phyloP scores from a whole-genome alignment of 53 echinoderm and acorn worm species.

The Actinopyga echinites region DNA sequence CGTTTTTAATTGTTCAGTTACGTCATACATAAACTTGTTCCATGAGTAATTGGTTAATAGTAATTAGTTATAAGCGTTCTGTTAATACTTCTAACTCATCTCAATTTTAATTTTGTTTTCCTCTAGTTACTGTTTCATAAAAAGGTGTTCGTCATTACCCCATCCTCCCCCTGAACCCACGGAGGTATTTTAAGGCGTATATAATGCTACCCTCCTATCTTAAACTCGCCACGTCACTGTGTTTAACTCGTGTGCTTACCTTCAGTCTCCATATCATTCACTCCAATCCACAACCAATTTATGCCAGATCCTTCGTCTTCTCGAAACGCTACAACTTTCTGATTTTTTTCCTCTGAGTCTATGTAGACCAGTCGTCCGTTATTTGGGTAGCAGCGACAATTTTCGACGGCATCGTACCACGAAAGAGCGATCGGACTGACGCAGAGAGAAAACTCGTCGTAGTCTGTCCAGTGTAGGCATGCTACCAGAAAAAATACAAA shows the following conservation, averaged over 20 bases:
- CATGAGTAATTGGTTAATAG: too few species aligned
- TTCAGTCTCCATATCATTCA: background rate
- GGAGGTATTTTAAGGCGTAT: background rate
- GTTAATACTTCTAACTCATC: too few species aligned
- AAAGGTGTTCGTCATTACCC: background rate
- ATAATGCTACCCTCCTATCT: background rate
- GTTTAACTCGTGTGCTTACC: background rate
- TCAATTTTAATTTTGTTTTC: too few species aligned
- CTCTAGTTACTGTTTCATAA: background rate
- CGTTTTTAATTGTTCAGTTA: too few species aligned
- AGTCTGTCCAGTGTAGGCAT: background rate
- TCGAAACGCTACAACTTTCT: background rate
- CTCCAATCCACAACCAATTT: background rate
- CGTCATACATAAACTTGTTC: too few species aligned
- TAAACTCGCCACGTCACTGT: background rate
- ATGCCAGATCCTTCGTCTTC: background rate
- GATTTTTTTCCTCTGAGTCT: background rate
- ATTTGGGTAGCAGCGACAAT: background rate
- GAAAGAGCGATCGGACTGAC: background rate
- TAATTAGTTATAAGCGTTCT: too few species aligned
- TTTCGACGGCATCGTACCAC: slow-evolving; percentile 9
- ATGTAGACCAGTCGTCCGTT: slow-evolving; percentile 18
- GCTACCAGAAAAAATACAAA: background rate
- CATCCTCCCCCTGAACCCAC: background rate
- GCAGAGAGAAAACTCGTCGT: background rate